Evolutionary conservation across 2,113 vertebrate genomes (phyloP).

Genomic region (Aegithalos caudatus): DNA sequence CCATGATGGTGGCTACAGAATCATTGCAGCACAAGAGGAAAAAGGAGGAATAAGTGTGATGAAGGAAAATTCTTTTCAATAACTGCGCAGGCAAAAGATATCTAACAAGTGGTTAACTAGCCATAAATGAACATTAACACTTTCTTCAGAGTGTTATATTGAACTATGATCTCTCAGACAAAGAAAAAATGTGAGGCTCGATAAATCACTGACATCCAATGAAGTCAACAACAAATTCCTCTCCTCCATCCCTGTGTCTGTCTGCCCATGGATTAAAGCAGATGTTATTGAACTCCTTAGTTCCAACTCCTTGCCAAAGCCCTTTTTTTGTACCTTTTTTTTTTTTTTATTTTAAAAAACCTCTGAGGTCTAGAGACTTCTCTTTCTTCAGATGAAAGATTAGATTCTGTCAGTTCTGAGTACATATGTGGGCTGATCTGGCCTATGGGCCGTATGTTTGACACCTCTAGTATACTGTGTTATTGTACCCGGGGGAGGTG

Average conservation of each 20-base stretch:
- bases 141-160: background rate
- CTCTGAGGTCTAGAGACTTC: constrained; percentile 53
- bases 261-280: background rate
- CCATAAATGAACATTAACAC: background rate
- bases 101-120: background rate
- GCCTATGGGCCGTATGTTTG: constrained; percentile 69
- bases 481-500: constrained; percentile 67
- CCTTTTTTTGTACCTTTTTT: background rate
- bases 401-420: constrained; percentile 63
- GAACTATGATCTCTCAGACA: background rate
- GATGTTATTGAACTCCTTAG: constrained; percentile 21
- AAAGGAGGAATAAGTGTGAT: background rate
- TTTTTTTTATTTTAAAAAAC: background rate
- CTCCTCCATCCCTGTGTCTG: background rate
- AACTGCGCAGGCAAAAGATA: background rate
- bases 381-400: constrained; percentile 44
- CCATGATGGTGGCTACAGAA: background rate
- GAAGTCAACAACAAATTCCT: background rate
- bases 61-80: background rate
- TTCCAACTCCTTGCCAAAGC: background rate
- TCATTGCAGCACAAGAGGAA: background rate
- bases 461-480: constrained; percentile 68
- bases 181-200: background rate
- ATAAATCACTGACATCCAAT: background rate
- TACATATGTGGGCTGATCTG: constrained; percentile 69